Conservation (phyloP, 2,888 invertebrate genomes). For the Amiota communis region DNA sequence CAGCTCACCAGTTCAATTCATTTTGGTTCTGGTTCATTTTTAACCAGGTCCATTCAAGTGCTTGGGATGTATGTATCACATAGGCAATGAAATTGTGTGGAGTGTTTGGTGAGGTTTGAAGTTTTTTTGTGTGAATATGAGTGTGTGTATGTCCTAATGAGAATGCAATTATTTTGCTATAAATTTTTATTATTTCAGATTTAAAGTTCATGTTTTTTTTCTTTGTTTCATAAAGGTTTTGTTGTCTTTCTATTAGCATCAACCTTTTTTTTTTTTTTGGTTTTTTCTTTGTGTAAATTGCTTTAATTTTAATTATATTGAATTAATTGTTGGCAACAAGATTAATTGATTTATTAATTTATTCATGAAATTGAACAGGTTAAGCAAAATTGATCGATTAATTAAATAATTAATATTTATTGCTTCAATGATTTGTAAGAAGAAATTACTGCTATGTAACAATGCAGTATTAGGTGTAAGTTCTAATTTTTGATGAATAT, state of each 20-base stretch:
- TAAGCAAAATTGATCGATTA: slow-evolving; percentile 20
- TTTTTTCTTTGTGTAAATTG: slow-evolving; percentile 43
- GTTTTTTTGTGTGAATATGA: slow-evolving; percentile 8
- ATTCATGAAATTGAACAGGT: slow-evolving; percentile 40
- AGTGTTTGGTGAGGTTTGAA: neutral
- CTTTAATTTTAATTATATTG: slow-evolving; percentile 59
- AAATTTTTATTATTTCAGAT: slow-evolving; percentile 70
- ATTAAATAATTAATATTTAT: neutral
- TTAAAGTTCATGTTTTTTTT: slow-evolving; percentile 58
- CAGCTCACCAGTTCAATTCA: neutral
- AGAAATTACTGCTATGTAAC: neutral
- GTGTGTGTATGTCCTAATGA: slow-evolving; percentile 64
- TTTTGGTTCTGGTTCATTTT: slow-evolving; percentile 26
- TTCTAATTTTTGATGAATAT: neutral
- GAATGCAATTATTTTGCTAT: slow-evolving; percentile 71
- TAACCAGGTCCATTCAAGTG: neutral
- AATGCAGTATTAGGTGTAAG: neutral
- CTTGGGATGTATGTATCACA: too few species aligned
- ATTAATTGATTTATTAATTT: slow-evolving; percentile 62
- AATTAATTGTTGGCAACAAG: slow-evolving; percentile 58
- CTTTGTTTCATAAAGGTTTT: slow-evolving; percentile 36
- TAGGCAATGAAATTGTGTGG: neutral
- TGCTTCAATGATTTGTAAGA: too few species aligned
- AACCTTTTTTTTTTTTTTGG: slow-evolving; percentile 37
- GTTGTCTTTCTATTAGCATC: slow-evolving; percentile 7